phyloP scores from a whole-genome alignment of 2,113 vertebrate genomes.

The Sakesphorus luctuosus region DNA sequence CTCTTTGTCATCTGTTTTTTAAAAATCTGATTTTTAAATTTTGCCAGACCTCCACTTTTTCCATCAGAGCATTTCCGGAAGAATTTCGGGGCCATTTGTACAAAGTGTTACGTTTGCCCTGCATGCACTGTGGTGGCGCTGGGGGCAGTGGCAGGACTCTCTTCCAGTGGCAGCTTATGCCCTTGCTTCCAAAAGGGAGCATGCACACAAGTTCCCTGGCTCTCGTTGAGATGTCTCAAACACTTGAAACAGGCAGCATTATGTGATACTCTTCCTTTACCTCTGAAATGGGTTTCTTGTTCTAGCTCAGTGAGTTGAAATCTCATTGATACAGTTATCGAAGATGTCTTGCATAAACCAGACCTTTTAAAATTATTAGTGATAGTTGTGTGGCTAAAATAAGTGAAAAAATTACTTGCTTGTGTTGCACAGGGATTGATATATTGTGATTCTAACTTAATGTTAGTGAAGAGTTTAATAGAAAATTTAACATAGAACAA shows the following conservation, averaged over 20 bases:
- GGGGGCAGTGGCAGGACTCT: neutral
- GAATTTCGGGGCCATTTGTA: neutral
- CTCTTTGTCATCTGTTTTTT: neutral
- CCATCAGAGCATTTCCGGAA: neutral
- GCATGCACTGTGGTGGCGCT: accelerated
- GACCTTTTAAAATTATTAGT: neutral
- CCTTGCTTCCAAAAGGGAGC: neutral
- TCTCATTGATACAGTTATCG: accelerated
- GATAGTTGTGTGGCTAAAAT: neutral
- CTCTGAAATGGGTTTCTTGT: neutral
- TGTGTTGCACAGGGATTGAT: neutral
- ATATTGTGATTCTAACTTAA: neutral
- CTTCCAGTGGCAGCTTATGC: neutral
- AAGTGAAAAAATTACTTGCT: neutral
- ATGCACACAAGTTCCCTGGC: accelerated
- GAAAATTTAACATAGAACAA: neutral
- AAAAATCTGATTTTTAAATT: neutral
- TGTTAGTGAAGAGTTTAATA: neutral
- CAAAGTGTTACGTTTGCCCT: neutral
- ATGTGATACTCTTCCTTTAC: neutral
- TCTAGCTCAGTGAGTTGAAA: neutral
- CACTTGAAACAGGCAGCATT: neutral
- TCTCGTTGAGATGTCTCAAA: neutral
- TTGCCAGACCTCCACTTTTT: neutral
- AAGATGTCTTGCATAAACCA: neutral